A percentile compares a stretch with the other conserved stretches of the same genome.
Conservation (phyloP, 2,888 invertebrate species). For the Allygus modestus region DNA sequence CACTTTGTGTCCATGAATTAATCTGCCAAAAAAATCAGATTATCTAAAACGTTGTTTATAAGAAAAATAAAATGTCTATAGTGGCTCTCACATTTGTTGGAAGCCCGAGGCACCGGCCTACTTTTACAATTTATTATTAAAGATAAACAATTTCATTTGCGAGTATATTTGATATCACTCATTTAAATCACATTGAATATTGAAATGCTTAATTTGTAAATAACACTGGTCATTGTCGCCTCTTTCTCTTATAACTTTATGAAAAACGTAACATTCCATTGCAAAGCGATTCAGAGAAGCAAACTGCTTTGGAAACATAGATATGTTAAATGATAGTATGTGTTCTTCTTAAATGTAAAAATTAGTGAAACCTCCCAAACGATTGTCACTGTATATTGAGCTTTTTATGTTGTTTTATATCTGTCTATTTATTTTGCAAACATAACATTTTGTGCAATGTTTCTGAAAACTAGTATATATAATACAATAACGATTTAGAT, state of each 20-base stretch:
- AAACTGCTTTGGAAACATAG: neutral
- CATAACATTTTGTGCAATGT: slow-evolving; percentile 37
- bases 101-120: neutral
- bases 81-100: too few relatives aligned
- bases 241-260: too few relatives aligned
- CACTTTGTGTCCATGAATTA: too few relatives aligned
- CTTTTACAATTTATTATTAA: neutral
- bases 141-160: neutral
- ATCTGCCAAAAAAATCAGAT: too few relatives aligned
- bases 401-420: slow-evolving; percentile 9
- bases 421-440: slow-evolving; percentile 39
- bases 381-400: slow-evolving; percentile 19
- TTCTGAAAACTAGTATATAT: neutral
- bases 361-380: neutral
- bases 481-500: slow-evolving; percentile 38
- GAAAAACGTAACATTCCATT: slow-evolving; percentile 19
- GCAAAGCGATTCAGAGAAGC: neutral
- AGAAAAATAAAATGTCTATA: too few relatives aligned
- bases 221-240: too few relatives aligned
- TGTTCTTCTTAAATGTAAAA: slow-evolving; percentile 14
- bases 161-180: too few relatives aligned
- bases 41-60: too few relatives aligned
- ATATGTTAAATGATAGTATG: slow-evolving; percentile 6
- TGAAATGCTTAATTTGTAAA: too few relatives aligned
- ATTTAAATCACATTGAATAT: too few relatives aligned